Conservation (phyloP, 2,888 invertebrate species). For the Liopterus haemorrhoidalis region DNA sequence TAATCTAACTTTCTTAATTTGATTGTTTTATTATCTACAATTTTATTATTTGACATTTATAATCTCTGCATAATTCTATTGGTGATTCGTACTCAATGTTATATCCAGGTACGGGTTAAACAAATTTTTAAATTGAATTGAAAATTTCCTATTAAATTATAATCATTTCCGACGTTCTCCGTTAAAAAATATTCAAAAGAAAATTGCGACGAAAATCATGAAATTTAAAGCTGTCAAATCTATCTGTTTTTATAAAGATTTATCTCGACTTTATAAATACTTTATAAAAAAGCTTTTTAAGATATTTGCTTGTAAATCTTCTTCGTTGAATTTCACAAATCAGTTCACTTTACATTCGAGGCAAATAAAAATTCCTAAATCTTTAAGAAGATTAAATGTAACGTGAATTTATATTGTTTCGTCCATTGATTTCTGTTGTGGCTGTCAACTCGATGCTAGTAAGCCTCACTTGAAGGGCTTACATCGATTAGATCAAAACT, state of each 20-base stretch:
- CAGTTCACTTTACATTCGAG: constrained; percentile 4
- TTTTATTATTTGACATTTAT: no score
- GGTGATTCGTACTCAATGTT: no score
- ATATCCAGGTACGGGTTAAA: no score
- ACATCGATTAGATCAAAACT: constrained; percentile 44
- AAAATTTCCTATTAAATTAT: no score
- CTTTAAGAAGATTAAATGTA: constrained; percentile 18
- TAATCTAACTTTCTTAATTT: no score
- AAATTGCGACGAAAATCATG: no score
- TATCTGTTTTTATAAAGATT: neutral
- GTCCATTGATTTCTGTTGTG: constrained; percentile 29
- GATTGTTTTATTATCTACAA: no score
- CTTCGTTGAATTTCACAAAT: constrained; percentile 10
- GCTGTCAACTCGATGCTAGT: constrained; percentile 36
- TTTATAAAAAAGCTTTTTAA: neutral
- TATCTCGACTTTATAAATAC: neutral
- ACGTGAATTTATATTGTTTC: constrained; percentile 23
- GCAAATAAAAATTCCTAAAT: constrained; percentile 5
- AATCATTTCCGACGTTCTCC: no score
- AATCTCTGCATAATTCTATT: no score
- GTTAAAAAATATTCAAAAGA: no score
- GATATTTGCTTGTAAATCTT: constrained; percentile 6
- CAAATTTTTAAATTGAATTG: no score
- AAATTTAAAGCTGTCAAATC: neutral
- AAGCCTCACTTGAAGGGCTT: constrained; percentile 42